Percentiles rank a stretch among this genome's conserved stretches.
Evolutionary conservation across 1,140 invertebrate species (phyloP).

Genomic region (Drosophila funebris): DNA sequence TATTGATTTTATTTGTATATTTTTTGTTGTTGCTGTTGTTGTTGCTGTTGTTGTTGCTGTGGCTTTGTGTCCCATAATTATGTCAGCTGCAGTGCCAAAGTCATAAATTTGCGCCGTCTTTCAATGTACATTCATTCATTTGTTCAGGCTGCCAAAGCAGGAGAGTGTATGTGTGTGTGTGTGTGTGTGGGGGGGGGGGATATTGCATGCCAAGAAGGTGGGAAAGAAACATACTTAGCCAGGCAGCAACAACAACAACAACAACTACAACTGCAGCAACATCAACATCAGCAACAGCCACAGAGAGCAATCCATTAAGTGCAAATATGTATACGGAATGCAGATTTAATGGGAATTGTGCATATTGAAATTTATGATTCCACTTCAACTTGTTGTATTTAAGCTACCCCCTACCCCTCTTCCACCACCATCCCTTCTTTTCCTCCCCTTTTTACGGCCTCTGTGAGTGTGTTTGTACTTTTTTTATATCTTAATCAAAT

Average conservation of each 20-base stretch:
- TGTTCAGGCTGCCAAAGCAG: background rate
- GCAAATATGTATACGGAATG: constrained; percentile 44
- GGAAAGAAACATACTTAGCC: constrained; percentile 14
- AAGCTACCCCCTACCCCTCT: background rate
- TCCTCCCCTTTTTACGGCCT: background rate
- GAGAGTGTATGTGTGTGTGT: no score
- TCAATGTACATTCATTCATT: constrained; percentile 39
- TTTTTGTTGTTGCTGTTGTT: constrained; percentile 26
- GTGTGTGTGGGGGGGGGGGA: no score
- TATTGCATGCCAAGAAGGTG: background rate
- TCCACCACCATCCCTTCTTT: background rate
- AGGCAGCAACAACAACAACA: constrained; percentile 1
- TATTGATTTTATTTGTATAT: constrained; percentile 74
- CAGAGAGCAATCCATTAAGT: constrained; percentile 41
- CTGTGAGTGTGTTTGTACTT: background rate
- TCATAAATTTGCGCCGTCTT: constrained; percentile 71
- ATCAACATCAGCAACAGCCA: background rate
- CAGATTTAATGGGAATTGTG: constrained; percentile 47
- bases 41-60: constrained; percentile 34
- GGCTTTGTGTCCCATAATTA: constrained; percentile 72
- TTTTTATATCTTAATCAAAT: constrained; percentile 35
- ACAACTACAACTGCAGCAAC: background rate
- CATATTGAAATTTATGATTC: constrained; percentile 54
- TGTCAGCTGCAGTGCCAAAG: constrained; percentile 75
- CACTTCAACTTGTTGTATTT: background rate